Evolutionary conservation across 2,113 vertebrate genomes (phyloP).

Genomic region (Glaucomys volans): DNA sequence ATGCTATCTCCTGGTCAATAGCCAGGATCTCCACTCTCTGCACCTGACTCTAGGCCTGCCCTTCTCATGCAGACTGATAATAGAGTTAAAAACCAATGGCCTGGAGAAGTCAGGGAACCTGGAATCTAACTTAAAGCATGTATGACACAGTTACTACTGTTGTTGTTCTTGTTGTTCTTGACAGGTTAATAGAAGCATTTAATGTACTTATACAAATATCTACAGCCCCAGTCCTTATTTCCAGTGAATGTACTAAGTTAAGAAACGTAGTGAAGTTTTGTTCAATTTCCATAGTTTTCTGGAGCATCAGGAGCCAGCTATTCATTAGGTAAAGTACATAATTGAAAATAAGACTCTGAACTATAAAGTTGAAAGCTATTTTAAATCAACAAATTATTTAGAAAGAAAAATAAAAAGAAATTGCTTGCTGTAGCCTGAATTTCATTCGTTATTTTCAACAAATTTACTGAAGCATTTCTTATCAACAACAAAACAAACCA

Average conservation of each 20-base stretch:
- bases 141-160: background rate
- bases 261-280: background rate
- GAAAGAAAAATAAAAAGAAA: background rate
- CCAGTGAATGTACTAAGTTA: background rate
- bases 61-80: background rate
- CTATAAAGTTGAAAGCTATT: background rate
- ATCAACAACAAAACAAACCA: background rate
- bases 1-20: background rate
- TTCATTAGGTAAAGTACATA: background rate
- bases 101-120: background rate
- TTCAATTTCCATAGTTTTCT: background rate
- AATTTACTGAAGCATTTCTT: conserved; percentile 22
- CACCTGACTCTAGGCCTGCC: background rate
- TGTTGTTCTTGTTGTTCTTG: background rate
- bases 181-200: background rate
- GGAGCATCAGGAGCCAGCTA: background rate
- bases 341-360: conserved; percentile 17
- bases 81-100: background rate
- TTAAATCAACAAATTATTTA: conserved; percentile 5
- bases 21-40: background rate
- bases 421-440: background rate
- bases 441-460: background rate
- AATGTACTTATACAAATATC: background rate
- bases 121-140: background rate
- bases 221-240: background rate